These are phyloP conservation scores for Prionchulus punctatus DNA, from an alignment of 2,888 invertebrate species.

Conservation along the genomic window DNA sequence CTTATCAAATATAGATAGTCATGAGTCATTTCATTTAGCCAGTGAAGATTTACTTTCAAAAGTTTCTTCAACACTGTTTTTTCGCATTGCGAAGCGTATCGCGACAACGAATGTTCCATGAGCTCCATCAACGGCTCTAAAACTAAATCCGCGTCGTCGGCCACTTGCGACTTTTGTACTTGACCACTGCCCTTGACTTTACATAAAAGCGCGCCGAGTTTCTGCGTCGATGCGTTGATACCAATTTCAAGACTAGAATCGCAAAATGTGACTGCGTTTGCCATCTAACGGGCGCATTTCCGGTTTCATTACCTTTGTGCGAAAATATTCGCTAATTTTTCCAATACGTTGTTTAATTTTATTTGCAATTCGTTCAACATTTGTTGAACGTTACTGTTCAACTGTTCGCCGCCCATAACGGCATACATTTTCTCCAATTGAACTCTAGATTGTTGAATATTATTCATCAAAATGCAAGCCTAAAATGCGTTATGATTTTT, in stretches of 20 bases:
- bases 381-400: conserved; percentile 84
- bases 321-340: conserved; percentile 82
- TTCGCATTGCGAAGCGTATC: conserved; percentile 85
- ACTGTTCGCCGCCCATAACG: conserved; percentile 84
- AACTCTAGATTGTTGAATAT: conserved; percentile 93
- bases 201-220: conserved; percentile 71
- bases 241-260: conserved; percentile 62
- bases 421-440: conserved; percentile 98
- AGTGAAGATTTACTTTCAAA: conserved; percentile 48
- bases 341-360: conserved; percentile 77
- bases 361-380: conserved; percentile 89
- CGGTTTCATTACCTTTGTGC: conserved; percentile 70
- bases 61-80: conserved; percentile 95
- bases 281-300: no score
- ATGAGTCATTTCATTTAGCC: background rate
- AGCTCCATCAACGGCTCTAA: conserved; percentile 82
- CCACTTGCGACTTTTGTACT: conserved; percentile 60
- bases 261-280: background rate
- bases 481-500: conserved; percentile 33
- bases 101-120: conserved; percentile 40
- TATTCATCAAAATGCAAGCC: conserved; percentile 99
- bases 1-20: background rate
- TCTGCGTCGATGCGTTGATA: conserved; percentile 79
- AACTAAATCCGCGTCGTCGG: conserved; percentile 86
- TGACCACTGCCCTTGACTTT: conserved; percentile 66